A percentile compares a stretch with the other conserved stretches of the same genome.
These are phyloP conservation scores for Columba janthina DNA, from an alignment of 2,113 vertebrate genomes.

Conservation along the genomic window DNA sequence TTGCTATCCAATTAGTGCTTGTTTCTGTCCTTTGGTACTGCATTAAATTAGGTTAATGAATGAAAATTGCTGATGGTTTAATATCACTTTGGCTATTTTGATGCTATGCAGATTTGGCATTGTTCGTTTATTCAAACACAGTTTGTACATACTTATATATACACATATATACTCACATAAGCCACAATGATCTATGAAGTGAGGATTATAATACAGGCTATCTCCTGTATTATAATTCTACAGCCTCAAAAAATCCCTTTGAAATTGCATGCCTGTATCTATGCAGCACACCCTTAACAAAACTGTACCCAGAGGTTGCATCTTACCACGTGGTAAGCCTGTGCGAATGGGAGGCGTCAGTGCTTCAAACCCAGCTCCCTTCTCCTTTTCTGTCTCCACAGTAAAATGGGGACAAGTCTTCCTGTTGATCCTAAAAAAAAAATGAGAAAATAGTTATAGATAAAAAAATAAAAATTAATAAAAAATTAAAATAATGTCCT, in stretches of 20 bases:
- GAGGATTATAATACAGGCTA: not conserved
- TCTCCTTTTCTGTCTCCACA: not conserved
- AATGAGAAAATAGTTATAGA: not conserved
- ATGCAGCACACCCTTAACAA: not conserved
- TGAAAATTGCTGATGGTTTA: not conserved
- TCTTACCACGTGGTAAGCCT: not conserved
- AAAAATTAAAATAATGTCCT: not conserved
- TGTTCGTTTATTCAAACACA: not conserved
- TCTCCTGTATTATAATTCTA: not conserved
- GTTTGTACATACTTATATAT: not conserved
- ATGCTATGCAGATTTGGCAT: not conserved
- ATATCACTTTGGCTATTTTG: not conserved
- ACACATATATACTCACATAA: not conserved
- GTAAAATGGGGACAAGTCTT: not conserved
- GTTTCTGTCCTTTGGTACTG: not conserved
- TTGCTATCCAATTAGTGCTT: not conserved
- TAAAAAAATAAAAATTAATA: not conserved
- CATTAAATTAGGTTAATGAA: not conserved
- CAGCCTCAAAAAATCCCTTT: not conserved
- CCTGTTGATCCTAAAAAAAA: not conserved
- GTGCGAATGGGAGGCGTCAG: not conserved
- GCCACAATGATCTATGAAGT: not conserved
- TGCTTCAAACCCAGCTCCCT: not conserved
- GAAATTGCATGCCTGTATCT: not conserved
- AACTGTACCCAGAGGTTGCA: not conserved